Evolutionary conservation across 2,113 vertebrate species (phyloP).

Genomic region (Plecturocebus donacophilus): DNA sequence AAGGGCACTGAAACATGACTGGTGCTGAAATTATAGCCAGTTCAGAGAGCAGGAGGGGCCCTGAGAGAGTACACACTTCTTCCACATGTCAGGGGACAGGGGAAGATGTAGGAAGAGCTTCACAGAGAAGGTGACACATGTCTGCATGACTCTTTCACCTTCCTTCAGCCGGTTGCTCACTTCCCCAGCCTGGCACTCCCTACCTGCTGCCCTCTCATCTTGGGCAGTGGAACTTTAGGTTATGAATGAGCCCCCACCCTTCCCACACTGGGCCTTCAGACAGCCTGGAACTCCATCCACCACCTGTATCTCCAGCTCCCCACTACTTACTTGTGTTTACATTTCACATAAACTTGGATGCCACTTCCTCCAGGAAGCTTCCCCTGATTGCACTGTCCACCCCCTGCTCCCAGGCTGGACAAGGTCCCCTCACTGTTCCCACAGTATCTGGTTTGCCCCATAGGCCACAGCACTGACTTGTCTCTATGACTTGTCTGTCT

Average conservation of each 20-base stretch:
- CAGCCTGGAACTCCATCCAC: background rate
- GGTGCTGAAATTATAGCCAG: background rate
- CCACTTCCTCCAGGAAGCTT: conserved; percentile 23
- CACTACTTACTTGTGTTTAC: background rate
- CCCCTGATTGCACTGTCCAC: background rate
- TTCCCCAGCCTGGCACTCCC: background rate
- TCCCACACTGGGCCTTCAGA: background rate
- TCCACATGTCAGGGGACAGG: fast-evolving
- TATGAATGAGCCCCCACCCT: background rate
- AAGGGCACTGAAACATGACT: background rate
- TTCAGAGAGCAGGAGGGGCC: no score
- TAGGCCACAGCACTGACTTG: background rate
- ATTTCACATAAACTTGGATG: background rate
- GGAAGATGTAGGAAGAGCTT: background rate
- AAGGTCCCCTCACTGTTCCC: background rate
- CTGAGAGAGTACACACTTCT: background rate
- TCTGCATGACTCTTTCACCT: background rate
- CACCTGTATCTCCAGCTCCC: background rate
- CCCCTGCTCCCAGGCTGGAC: background rate
- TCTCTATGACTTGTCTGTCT: background rate
- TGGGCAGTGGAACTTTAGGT: background rate
- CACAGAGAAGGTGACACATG: background rate
- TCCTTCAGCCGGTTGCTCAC: background rate
- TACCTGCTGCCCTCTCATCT: background rate
- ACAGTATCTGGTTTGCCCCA: background rate